Evolutionary conservation across 2,113 vertebrate species (phyloP).

Genomic region (Reinhardtius hippoglossoides): DNA sequence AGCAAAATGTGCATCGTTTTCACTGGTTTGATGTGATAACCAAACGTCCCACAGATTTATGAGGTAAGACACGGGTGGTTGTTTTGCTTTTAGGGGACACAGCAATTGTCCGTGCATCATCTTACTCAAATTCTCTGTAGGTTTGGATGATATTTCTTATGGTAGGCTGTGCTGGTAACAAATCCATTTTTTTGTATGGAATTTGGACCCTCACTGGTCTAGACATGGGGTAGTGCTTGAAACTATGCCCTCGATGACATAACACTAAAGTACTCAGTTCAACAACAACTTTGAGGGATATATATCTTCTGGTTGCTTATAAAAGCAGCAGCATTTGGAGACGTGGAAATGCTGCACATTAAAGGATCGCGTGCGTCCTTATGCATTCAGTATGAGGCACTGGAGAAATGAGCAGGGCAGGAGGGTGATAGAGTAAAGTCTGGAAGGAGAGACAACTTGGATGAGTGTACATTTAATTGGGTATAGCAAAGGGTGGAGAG

Average conservation of each 20-base stretch:
- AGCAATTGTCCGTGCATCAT: slow-evolving; percentile 56
- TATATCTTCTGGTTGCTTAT: slow-evolving; percentile 54
- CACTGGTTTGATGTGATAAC: slow-evolving; percentile 76
- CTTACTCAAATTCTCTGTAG: slow-evolving; percentile 38
- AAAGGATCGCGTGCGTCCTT: slow-evolving; percentile 65
- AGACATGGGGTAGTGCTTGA: slow-evolving; percentile 71
- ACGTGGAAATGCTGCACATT: slow-evolving; percentile 47
- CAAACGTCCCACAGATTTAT: slow-evolving; percentile 75
- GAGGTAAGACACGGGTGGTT: slow-evolving; percentile 65
- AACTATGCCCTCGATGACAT: slow-evolving; percentile 70
- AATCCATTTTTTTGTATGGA: slow-evolving; percentile 68
- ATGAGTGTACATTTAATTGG: slow-evolving; percentile 78
- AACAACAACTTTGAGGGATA: slow-evolving; percentile 56
- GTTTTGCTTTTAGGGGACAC: slow-evolving; percentile 44
- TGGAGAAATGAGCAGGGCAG: slow-evolving; percentile 45
- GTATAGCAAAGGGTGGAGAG: slow-evolving; percentile 65
- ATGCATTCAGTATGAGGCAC: slow-evolving; percentile 57
- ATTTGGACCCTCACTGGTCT: slow-evolving; percentile 71
- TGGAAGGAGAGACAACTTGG: slow-evolving; percentile 69
- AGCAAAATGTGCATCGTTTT: slow-evolving; percentile 72
- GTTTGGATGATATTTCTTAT: slow-evolving; percentile 63
- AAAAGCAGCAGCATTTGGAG: slow-evolving; percentile 51
- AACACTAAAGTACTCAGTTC: slow-evolving; percentile 53
- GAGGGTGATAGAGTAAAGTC: slow-evolving; percentile 60
- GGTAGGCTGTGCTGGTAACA: slow-evolving; percentile 50